These are phyloP conservation scores for Phylloscopus whistleri DNA, from an alignment of 2,113 vertebrate species.

Conservation along the genomic window DNA sequence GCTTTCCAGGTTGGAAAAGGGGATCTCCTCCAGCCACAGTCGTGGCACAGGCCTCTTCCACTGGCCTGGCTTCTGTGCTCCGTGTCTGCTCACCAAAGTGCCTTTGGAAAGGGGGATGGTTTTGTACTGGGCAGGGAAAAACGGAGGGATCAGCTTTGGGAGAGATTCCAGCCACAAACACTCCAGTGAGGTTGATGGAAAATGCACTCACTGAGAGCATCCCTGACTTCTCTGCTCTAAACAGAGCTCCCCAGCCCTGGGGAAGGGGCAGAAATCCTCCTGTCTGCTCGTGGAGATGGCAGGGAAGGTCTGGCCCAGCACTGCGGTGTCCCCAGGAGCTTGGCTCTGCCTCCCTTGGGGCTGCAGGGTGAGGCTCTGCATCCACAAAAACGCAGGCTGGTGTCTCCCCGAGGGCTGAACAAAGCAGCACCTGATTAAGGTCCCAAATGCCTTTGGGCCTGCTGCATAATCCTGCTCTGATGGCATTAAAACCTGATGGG, in stretches of 20 bases:
- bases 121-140: neutral
- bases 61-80: neutral
- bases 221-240: neutral
- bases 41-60: neutral
- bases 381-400: neutral
- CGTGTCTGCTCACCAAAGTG: neutral
- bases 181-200: fast-evolving
- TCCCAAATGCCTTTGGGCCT: neutral
- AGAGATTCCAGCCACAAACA: neutral
- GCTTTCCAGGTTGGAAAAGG: neutral
- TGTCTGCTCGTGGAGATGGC: fast-evolving
- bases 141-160: neutral
- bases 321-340: fast-evolving
- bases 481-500: neutral
- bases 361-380: too few species aligned
- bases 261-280: neutral
- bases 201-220: fast-evolving
- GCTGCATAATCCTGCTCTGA: neutral
- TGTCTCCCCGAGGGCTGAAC: neutral
- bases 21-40: neutral
- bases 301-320: neutral
- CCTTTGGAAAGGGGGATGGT: neutral
- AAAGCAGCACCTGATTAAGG: neutral
- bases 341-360: neutral
- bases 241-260: fast-evolving